Evolutionary conservation across 2,888 invertebrate species (phyloP).

Genomic region (Aphidius colemani): DNA sequence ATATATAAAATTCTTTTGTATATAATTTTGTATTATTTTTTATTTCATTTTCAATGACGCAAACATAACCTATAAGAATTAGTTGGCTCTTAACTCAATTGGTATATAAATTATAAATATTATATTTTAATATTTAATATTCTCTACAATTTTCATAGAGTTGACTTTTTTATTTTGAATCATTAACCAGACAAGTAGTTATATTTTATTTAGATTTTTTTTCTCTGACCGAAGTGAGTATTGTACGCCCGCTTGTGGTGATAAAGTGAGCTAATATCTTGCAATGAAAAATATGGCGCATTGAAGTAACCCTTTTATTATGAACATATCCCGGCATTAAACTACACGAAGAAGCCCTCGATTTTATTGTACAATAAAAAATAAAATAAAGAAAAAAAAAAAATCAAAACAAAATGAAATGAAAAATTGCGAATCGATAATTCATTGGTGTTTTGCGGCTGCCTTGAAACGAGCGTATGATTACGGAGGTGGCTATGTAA

Average conservation of each 20-base stretch:
- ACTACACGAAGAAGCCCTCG: slow-evolving; percentile 24
- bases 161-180: too few species aligned
- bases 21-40: too few species aligned
- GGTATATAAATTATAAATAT: too few species aligned
- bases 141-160: too few species aligned
- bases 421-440: slow-evolving; percentile 37
- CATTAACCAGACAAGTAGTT: too few species aligned
- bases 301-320: slow-evolving; percentile 29
- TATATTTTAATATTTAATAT: too few species aligned
- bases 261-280: slow-evolving; percentile 34
- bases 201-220: too few species aligned
- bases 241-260: slow-evolving; percentile 4
- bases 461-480: slow-evolving; percentile 48
- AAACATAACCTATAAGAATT: neutral
- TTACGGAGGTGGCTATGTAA: slow-evolving; percentile 44
- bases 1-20: too few species aligned
- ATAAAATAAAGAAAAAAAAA: slow-evolving; percentile 23
- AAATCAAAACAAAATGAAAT: slow-evolving; percentile 22
- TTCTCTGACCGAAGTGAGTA: too few species aligned
- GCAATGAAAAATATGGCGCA: slow-evolving; percentile 14
- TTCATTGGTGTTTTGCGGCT: slow-evolving; percentile 35
- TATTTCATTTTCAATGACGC: too few species aligned
- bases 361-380: slow-evolving; percentile 28
- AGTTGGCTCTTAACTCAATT: too few species aligned
- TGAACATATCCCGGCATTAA: slow-evolving; percentile 16